Evolutionary conservation across 2,797 vertebrate species (phyloP).

Genomic region (Enteromius radiatus): DNA sequence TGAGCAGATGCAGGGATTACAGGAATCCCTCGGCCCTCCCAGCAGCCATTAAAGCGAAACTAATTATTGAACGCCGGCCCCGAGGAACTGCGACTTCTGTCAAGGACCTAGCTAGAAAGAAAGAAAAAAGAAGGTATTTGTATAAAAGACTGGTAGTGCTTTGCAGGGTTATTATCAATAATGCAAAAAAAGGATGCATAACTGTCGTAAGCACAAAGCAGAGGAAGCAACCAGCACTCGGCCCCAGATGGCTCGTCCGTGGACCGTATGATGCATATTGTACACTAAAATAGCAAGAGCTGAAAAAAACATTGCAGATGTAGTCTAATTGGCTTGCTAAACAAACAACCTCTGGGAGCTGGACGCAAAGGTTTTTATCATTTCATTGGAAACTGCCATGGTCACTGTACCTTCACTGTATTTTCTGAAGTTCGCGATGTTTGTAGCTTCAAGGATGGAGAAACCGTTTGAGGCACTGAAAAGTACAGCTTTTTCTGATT

Average conservation of each 20-base stretch:
- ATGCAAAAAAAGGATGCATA: slow-evolving; percentile 26
- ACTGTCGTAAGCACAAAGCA: slow-evolving; percentile 18
- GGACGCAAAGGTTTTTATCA: not conserved
- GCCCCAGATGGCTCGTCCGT: not conserved
- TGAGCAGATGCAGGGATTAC: slow-evolving; percentile 64
- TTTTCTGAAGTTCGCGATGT: not conserved
- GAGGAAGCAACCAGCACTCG: not conserved
- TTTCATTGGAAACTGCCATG: not conserved
- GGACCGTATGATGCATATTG: slow-evolving; percentile 12
- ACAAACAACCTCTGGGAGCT: slow-evolving; percentile 1
- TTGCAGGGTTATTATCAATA: slow-evolving; percentile 34
- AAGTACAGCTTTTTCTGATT: not conserved
- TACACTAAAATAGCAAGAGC: slow-evolving; percentile 16
- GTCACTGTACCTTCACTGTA: not conserved
- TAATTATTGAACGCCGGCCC: slow-evolving; percentile 60
- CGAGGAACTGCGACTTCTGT: slow-evolving; percentile 44
- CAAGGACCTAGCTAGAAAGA: slow-evolving; percentile 10
- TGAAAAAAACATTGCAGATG: not conserved
- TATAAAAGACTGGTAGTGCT: not conserved
- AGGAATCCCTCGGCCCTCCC: slow-evolving; percentile 61
- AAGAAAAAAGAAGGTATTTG: slow-evolving; percentile 7
- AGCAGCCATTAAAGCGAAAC: slow-evolving; percentile 61
- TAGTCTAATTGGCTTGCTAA: slow-evolving; percentile 19
- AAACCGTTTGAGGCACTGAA: not conserved
- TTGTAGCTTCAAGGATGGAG: not conserved